A percentile compares a stretch with the other conserved stretches of the same genome.
These are phyloP conservation scores for Aphelinus certus DNA, from an alignment of 1,140 invertebrate genomes.

Conservation along the genomic window DNA sequence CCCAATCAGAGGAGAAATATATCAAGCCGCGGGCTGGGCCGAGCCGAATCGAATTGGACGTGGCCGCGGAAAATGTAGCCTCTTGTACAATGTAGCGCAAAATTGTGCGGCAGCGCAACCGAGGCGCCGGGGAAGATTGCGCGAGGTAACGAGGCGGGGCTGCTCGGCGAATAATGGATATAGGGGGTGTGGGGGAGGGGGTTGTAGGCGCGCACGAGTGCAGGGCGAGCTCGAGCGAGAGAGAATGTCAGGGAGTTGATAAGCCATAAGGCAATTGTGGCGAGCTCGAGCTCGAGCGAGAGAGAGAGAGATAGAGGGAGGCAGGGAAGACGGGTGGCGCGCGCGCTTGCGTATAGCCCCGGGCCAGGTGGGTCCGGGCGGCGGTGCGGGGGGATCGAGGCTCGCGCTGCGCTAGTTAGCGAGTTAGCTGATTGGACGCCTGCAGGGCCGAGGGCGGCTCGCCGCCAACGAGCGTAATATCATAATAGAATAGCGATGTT, in stretches of 20 bases:
- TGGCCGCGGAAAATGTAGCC: no score
- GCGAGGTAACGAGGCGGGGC: slow-evolving; percentile 9
- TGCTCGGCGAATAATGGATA: no score
- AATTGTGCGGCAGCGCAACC: neutral
- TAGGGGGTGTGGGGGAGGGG: no score
- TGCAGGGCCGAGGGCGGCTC: slow-evolving; percentile 49
- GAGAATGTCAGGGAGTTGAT: slow-evolving; percentile 32
- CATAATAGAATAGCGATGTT: slow-evolving; percentile 66
- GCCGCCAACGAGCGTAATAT: slow-evolving; percentile 55
- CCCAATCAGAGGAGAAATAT: no score
- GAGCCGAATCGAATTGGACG: no score
- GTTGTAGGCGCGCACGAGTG: no score
- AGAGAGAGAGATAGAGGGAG: neutral
- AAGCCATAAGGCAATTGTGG: slow-evolving; percentile 35
- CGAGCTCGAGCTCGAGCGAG: no score
- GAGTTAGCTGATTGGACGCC: slow-evolving; percentile 58
- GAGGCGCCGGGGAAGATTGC: neutral
- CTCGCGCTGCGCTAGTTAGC: slow-evolving; percentile 47
- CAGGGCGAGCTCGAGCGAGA: no score
- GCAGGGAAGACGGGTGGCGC: neutral
- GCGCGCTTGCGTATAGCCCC: neutral
- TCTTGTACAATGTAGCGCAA: no score
- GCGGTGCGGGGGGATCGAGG: slow-evolving; percentile 18
- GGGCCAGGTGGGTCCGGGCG: slow-evolving; percentile 23
- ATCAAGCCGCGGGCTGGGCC: no score